Evolutionary conservation across 2,797 vertebrate genomes (phyloP), one percentile per base, ranked within the genome.

Genomic region (Psittacula derbiana): DNA sequence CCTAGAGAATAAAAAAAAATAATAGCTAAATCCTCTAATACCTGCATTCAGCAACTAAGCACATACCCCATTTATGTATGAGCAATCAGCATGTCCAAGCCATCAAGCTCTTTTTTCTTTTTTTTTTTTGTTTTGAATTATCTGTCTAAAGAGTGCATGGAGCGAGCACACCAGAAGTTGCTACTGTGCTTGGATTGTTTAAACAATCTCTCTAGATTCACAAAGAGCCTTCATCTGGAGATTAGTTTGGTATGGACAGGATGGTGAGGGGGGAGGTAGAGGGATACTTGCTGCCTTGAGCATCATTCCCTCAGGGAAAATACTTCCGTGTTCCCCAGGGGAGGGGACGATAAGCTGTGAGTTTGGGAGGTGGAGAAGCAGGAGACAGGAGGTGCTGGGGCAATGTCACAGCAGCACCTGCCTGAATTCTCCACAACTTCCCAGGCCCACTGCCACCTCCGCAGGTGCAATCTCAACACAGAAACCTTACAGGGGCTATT

Each of bases 191-290:
- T 78, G 41, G 25, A 36, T 17, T 36, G 49, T 80, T 83, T 72
- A 4, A 60, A 66, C 4, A 82, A 2, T 33, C 31, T 31, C 46
- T 38, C 66, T 20, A 44, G 52, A 20, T 31, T 4, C 70, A 67
- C 36, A 57, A 64, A 82, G 28, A 58, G 16, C 40, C n/a, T 58
- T 75, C 36, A 47, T 30, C 11, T 11, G 23, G 27, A 64, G 13
- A 31, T 62, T 19, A 41, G 13, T 4, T 21, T 49, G 31, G n/a
- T 10, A 46, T 2, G 6, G 27, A 49, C 8, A 44, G 6, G 8
- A 19, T 0, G 5, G 25, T 21, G 12, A 12, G 5, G 1, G 1
- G 1, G 4, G n/a, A n/a, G 2, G 6, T 41, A 33, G 16, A 67
- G 21, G 16, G 6, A 41, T 50, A 31, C 7, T 66, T 70, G 38